Base-by-base conservation (phyloP, 2,113 vertebrate genomes). In the Nanorana parkeri region DNA sequence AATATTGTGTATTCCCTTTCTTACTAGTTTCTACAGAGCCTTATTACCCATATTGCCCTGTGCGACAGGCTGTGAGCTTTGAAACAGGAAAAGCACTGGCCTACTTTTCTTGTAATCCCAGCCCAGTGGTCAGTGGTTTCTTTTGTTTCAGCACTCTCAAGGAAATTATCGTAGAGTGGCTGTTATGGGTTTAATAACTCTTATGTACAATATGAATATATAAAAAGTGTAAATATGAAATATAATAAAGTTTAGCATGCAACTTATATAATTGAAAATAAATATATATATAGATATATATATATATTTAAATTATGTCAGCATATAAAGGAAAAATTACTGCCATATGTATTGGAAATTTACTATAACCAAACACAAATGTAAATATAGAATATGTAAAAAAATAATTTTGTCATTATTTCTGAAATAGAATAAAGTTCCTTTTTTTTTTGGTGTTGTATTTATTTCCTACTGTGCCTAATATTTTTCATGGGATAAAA, bases 311-410 rank as follows among this genome's bases (percentile, higher is more conserved):
- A 94, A 95, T 94, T 89, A 93, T 89, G 88, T 86, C 83, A 4
- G 29, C 91, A 91, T 90, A 92, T 90, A 94, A 94, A 95, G 87
- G 85, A 89, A 86, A 91, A 88, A 84, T 16, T 85, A 92, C 90
- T 94, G 93, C 94, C 93, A 94, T 93, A 92, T 90, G 87, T 93
- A 90, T 87, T 88, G 85, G 87, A 89, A 86, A 85, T 91, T 93
- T 91, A 92, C 89, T 93, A 90, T 93, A 94, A 92, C 91, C 91
- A 90, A 92, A 93, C 91, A 89, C 87, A 86, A 36, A 89, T 97
- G 96, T 97, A 97, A 95, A 97, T 98, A 97, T 86, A 88, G 93
- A 94, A 92, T 92, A 93, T 97, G 96, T 98, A 96, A 93, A 97
- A 95, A 90, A 89, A 91, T 94, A 93, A 90, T 94, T 95, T 95